phyloP scores from a whole-genome alignment of 2,888 invertebrate species.

The Pyrrhia umbra region DNA sequence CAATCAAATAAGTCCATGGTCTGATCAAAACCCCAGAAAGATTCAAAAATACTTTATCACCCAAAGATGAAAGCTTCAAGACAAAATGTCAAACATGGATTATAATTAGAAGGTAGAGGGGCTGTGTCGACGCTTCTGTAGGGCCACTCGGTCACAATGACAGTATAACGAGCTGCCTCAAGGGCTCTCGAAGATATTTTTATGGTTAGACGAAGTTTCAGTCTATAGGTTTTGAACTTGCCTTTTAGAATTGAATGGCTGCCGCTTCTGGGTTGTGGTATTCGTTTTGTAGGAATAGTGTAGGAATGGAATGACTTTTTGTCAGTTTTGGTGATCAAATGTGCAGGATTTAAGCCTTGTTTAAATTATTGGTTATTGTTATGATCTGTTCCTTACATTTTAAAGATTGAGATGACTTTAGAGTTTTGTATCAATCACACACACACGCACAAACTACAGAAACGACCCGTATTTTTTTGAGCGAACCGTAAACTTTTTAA shows the following conservation, averaged over 20 bases:
- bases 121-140: conserved; percentile 60
- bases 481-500: too few relatives aligned
- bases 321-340: neutral
- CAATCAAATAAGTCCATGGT: too few relatives aligned
- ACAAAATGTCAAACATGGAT: conserved; percentile 62
- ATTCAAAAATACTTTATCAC: conserved; percentile 35
- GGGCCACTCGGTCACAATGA: conserved; percentile 61
- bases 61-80: conserved; percentile 46
- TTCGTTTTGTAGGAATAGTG: conserved; percentile 7
- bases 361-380: too few relatives aligned
- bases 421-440: too few relatives aligned
- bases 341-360: neutral
- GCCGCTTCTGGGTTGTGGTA: conserved; percentile 6
- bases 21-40: neutral
- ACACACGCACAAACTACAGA: too few relatives aligned
- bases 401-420: too few relatives aligned
- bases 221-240: conserved; percentile 51
- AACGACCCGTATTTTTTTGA: too few relatives aligned
- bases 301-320: neutral
- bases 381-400: too few relatives aligned
- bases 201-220: conserved; percentile 53
- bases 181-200: conserved; percentile 58
- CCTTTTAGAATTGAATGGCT: conserved; percentile 32
- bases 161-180: conserved; percentile 64
- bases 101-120: conserved; percentile 62